These are phyloP conservation scores for Cecropterus lyciades DNA, from an alignment of 1,140 invertebrate species.

Conservation along the genomic window DNA sequence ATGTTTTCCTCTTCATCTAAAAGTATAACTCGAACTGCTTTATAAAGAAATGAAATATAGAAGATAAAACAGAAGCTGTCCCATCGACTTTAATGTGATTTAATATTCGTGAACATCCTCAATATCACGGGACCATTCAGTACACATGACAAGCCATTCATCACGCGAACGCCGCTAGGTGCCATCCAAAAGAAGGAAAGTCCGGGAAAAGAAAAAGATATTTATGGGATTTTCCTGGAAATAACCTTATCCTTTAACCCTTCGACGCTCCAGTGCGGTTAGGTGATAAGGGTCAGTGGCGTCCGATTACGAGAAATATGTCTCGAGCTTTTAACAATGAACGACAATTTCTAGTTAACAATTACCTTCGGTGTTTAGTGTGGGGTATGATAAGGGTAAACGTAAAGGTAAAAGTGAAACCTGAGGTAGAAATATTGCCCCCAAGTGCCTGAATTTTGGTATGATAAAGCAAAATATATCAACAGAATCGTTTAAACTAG, in stretches of 20 bases:
- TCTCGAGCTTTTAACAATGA: not conserved
- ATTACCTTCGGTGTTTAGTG: not conserved
- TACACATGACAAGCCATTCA: conserved; percentile 15
- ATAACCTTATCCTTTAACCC: not conserved
- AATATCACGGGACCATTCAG: conserved; percentile 14
- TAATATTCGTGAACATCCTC: conserved; percentile 16
- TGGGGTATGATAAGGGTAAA: too few relatives aligned
- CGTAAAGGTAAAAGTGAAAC: too few relatives aligned
- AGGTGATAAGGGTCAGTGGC: not conserved
- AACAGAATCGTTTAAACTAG: too few relatives aligned
- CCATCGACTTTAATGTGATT: conserved; percentile 3
- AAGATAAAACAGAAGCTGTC: too few relatives aligned
- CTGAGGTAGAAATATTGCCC: too few relatives aligned
- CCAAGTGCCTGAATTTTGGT: too few relatives aligned
- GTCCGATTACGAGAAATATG: not conserved
- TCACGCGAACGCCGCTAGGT: conserved; percentile 9
- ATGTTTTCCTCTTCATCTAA: too few relatives aligned
- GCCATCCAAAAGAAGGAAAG: not conserved
- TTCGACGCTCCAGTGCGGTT: not conserved
- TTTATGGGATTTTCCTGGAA: conserved; percentile 9
- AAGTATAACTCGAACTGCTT: too few relatives aligned
- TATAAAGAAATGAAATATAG: too few relatives aligned
- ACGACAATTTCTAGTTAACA: not conserved
- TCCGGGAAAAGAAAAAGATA: not conserved
- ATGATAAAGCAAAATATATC: too few relatives aligned